Base-by-base conservation (phyloP, 2,113 vertebrate genomes). In the Triplophysa siluroides region DNA sequence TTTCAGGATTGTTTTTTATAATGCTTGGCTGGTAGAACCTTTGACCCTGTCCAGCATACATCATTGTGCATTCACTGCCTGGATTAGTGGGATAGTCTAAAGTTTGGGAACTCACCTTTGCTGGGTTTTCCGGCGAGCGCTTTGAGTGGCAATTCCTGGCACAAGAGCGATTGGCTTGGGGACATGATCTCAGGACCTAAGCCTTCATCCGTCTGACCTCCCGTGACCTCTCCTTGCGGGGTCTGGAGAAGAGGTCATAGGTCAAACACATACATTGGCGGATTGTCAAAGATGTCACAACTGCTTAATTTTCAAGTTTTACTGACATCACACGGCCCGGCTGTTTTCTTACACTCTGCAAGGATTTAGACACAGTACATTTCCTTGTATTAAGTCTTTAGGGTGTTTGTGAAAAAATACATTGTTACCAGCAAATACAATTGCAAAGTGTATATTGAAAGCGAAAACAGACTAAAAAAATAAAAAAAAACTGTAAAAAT, bases 131-230 rank as follows among this genome's bases (percentile, higher is more conserved):
- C 93, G 18, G 87, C 87, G 72, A 94, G 88, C 85, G 91, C 91
- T 89, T 92, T 94, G 84, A 91, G 89, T 33, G 93, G 79, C 41
- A 91, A 86, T 83, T 94, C 94, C 86, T 94, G 94, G 56, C 88
- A 91, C 90, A 93, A 92, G 92, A 93, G 93, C 86, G 92, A 88
- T 58, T 92, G 92, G 21, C 90, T 92, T 43, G 90, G 92, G 58
- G 94, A 90, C 23, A 92, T 91, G 0, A 92, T 91, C 88, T 94
- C 94, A 88, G 94, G 82, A 56, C 92, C 92, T 83, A 91, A 91
- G 21, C 66, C 64, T 52, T 93, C 89, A 76, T 92, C 84, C 0
- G 82, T 91, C 60, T 77, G 90, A 73, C 88, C 83, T 1, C 91
- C 85, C 71, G 90, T 85, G 84, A 94, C 93, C 0, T 92, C 88